Evolutionary conservation across 2,888 invertebrate genomes (phyloP).

Genomic region (Mermis nigrescens): DNA sequence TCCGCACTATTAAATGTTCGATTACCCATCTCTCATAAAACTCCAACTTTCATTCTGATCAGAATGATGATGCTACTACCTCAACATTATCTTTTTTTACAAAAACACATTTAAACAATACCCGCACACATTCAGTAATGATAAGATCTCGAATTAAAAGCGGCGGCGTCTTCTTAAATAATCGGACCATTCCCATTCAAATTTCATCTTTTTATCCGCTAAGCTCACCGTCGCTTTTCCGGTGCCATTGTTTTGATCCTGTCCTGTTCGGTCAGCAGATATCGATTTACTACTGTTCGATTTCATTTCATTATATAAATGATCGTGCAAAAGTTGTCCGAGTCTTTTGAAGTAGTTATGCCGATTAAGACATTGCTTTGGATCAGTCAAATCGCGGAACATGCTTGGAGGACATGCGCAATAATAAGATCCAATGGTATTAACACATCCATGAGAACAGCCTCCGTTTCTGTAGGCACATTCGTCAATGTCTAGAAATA

Average conservation of each 20-base stretch:
- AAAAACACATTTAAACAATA: too few relatives aligned
- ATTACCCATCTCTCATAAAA: too few relatives aligned
- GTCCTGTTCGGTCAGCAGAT: neutral
- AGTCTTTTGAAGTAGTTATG: neutral
- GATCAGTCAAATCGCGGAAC: constrained; percentile 9
- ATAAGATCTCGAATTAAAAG: too few relatives aligned
- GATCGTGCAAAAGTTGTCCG: neutral
- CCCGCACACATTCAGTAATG: too few relatives aligned
- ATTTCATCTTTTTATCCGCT: neutral
- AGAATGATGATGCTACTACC: too few relatives aligned
- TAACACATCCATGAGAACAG: constrained; percentile 28
- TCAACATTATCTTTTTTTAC: too few relatives aligned
- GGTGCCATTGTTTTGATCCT: neutral
- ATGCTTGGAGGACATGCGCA: constrained; percentile 27
- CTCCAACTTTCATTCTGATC: too few relatives aligned
- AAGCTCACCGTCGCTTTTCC: neutral
- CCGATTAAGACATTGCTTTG: neutral
- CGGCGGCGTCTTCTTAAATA: neutral
- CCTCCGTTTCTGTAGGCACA: constrained; percentile 24
- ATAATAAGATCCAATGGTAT: constrained; percentile 28
- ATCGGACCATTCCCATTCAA: neutral
- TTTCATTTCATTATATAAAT: constrained; percentile 1
- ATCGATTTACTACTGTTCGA: neutral
- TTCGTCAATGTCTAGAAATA: constrained; percentile 24
- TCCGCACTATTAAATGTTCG: too few relatives aligned